phyloP scores from a whole-genome alignment of 37 sponge, comb jelly and placozoan genomes.

The Haliclona indistincta region DNA sequence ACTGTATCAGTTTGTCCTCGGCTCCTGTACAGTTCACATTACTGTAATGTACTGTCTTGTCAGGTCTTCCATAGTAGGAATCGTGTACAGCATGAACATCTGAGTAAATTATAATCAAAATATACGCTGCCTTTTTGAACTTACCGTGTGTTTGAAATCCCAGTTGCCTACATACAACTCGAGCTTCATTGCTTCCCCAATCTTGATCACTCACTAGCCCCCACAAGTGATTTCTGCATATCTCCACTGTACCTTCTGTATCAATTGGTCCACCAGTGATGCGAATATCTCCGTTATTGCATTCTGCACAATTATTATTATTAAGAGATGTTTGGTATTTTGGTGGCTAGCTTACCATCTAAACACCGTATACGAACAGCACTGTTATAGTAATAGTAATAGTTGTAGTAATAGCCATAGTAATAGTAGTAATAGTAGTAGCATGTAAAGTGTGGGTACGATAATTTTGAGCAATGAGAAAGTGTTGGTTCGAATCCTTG shows the following conservation, averaged over 20 bases:
- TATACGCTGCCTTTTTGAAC: too few species aligned
- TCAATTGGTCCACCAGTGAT: constrained; percentile 6
- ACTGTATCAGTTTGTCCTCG: neutral
- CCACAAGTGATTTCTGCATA: constrained; percentile 39
- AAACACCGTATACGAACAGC: too few species aligned
- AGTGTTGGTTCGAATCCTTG: too few species aligned
- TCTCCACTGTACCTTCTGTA: constrained; percentile 44
- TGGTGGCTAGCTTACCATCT: too few species aligned
- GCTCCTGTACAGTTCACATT: constrained; percentile 5
- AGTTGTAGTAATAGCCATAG: too few species aligned
- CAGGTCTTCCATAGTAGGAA: constrained; percentile 9
- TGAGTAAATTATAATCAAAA: too few species aligned
- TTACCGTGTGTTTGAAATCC: constrained; percentile 1
- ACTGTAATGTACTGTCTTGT: constrained; percentile 4
- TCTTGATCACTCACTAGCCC: constrained; percentile 41
- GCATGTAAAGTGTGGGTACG: too few species aligned
- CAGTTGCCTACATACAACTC: constrained; percentile 55
- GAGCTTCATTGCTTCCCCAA: constrained; percentile 45
- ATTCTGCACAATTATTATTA: too few species aligned
- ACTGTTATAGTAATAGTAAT: too few species aligned
- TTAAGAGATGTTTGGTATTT: too few species aligned
- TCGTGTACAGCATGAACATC: neutral
- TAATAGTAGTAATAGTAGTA: too few species aligned
- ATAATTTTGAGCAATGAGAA: too few species aligned
- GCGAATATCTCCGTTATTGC: constrained; percentile 24